Percentiles rank a stretch among this genome's conserved stretches.
phyloP scores from a whole-genome alignment of 2,888 invertebrate species.

The Helobdella robusta region DNA sequence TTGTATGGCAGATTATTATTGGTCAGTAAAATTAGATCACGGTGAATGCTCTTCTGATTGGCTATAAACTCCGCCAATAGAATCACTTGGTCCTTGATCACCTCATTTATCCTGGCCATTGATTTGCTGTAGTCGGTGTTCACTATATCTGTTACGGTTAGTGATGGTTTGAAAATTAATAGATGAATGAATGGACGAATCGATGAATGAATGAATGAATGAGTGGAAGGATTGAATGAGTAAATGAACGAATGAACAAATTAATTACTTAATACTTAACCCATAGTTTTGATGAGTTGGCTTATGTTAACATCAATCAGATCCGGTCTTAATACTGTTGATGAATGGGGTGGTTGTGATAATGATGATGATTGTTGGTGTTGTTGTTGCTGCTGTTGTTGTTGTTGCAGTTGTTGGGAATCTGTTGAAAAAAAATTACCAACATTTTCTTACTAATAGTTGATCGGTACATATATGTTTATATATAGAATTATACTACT shows the following conservation, averaged over 20 bases:
- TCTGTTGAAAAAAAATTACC: background rate
- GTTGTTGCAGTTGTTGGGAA: background rate
- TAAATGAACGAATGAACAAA: too few relatives aligned
- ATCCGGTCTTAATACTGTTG: too few relatives aligned
- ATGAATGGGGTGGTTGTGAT: background rate
- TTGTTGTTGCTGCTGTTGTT: background rate
- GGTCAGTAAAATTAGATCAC: background rate
- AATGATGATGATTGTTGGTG: background rate
- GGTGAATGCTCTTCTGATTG: conserved; percentile 20
- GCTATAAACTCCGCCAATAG: conserved; percentile 18
- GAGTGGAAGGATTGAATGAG: too few relatives aligned
- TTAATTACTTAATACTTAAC: too few relatives aligned
- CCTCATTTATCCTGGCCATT: conserved; percentile 2
- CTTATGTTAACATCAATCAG: too few relatives aligned
- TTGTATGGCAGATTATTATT: background rate
- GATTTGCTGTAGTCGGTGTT: background rate
- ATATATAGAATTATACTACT: background rate
- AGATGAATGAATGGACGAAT: background rate
- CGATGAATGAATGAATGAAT: too few relatives aligned
- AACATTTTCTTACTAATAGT: background rate
- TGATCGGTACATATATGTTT: background rate
- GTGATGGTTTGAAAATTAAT: background rate
- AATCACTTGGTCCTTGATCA: conserved; percentile 13
- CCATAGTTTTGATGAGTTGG: too few relatives aligned
- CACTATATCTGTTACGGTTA: background rate